Percentiles rank a stretch among this genome's conserved stretches.
Conservation (phyloP, 2,888 invertebrate species). For the Oxycera nigricornis region DNA sequence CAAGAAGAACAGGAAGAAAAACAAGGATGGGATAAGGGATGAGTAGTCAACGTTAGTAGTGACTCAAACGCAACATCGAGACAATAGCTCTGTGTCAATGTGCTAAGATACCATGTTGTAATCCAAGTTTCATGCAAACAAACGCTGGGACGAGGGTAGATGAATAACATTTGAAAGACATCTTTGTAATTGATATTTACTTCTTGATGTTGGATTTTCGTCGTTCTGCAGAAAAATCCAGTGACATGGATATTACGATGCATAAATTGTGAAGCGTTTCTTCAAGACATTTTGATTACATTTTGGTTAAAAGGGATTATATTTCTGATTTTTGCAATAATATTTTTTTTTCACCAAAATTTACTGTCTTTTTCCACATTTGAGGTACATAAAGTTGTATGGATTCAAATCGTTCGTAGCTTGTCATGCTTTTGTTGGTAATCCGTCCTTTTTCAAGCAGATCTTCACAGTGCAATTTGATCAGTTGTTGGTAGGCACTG, state of each 20-base stretch:
- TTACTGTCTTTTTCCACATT: too few species aligned
- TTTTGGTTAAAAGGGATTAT: too few species aligned
- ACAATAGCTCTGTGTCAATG: not conserved
- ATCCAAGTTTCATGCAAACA: not conserved
- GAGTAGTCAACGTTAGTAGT: not conserved
- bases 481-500: too few species aligned
- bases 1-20: not conserved
- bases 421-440: too few species aligned
- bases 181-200: conserved; percentile 25
- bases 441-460: too few species aligned
- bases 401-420: too few species aligned
- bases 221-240: not conserved
- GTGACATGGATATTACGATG: not conserved
- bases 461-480: too few species aligned
- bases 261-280: not conserved
- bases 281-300: not conserved
- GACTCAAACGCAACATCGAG: not conserved
- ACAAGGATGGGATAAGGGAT: not conserved
- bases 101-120: not conserved
- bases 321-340: too few species aligned
- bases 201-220: conserved; percentile 7
- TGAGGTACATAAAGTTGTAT: too few species aligned
- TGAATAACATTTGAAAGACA: not conserved
- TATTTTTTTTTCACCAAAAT: too few species aligned
- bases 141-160: not conserved